A percentile compares a stretch with the other conserved stretches of the same genome.
Evolutionary conservation across 2,888 invertebrate genomes (phyloP).

Genomic region (Heliconius cydno): DNA sequence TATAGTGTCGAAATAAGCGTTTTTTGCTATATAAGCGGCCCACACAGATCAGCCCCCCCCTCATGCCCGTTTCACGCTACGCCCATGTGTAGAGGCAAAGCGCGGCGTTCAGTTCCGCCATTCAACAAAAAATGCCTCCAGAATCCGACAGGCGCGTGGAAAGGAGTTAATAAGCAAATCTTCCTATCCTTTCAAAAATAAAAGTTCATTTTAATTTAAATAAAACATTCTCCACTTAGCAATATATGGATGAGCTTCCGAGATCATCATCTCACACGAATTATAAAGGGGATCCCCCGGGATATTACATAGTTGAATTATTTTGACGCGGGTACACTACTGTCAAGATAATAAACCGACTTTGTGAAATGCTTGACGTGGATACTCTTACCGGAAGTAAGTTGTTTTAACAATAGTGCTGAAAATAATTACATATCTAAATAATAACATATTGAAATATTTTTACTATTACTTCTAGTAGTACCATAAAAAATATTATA

Average conservation of each 20-base stretch:
- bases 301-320: constrained; percentile 30
- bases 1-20: too few species aligned
- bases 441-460: not conserved
- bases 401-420: constrained; percentile 9
- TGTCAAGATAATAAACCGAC: constrained; percentile 34
- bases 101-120: too few species aligned
- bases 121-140: too few species aligned
- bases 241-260: constrained; percentile 9
- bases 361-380: constrained; percentile 28
- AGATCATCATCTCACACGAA: constrained; percentile 37
- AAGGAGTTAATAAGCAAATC: not conserved
- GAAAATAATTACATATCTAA: not conserved
- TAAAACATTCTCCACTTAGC: not conserved
- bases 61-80: too few species aligned
- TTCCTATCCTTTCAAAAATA: not conserved
- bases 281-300: constrained; percentile 37
- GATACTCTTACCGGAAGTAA: not conserved
- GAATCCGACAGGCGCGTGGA: too few species aligned
- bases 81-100: too few species aligned
- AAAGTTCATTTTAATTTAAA: not conserved
- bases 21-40: too few species aligned
- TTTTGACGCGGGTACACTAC: constrained; percentile 41
- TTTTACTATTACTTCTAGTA: too few species aligned
- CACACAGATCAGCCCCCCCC: too few species aligned
- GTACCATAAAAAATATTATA: too few species aligned